Conservation (phyloP, 2,888 invertebrate genomes). For the Brassicogethes aeneus region DNA sequence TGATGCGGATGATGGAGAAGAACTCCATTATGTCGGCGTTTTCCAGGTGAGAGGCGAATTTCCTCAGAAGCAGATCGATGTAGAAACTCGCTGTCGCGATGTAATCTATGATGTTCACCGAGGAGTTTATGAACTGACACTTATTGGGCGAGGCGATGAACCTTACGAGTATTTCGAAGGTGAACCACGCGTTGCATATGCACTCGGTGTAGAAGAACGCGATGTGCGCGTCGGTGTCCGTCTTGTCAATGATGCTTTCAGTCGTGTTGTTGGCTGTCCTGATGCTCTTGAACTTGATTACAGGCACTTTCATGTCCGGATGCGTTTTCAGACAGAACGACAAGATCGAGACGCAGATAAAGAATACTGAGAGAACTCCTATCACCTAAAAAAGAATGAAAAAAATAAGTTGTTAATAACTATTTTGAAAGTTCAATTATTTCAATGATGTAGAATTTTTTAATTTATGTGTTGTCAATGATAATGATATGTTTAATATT, state of each 20-base stretch:
- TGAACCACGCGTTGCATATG: slow-evolving; percentile 99
- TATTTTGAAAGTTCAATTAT: too few relatives aligned
- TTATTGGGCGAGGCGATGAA: slow-evolving; percentile 92
- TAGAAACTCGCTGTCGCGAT: slow-evolving; percentile 98
- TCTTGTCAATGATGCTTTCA: slow-evolving; percentile 79
- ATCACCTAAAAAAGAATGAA: slow-evolving; percentile 69
- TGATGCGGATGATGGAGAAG: slow-evolving; percentile 94
- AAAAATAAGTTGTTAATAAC: too few relatives aligned
- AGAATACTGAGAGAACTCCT: slow-evolving; percentile 97
- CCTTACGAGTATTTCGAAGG: slow-evolving; percentile 77
- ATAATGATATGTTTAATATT: too few relatives aligned
- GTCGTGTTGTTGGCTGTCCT: slow-evolving; percentile 64
- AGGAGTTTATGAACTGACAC: slow-evolving; percentile 89
- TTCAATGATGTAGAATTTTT: too few relatives aligned
- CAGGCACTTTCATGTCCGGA: slow-evolving; percentile 93
- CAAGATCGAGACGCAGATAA: slow-evolving; percentile 98
- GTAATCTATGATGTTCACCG: slow-evolving; percentile 97
- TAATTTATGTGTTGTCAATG: too few relatives aligned
- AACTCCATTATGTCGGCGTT: slow-evolving; percentile 96
- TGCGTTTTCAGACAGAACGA: slow-evolving; percentile 99
- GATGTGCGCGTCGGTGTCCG: slow-evolving; percentile 90
- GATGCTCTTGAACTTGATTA: slow-evolving; percentile 72
- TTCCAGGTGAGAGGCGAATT: slow-evolving; percentile 83
- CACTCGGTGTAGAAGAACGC: slow-evolving; percentile 99
- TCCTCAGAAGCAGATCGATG: slow-evolving; percentile 83